Evolutionary conservation across 1,140 invertebrate genomes (phyloP).

Genomic region (Microplitis demolitor): DNA sequence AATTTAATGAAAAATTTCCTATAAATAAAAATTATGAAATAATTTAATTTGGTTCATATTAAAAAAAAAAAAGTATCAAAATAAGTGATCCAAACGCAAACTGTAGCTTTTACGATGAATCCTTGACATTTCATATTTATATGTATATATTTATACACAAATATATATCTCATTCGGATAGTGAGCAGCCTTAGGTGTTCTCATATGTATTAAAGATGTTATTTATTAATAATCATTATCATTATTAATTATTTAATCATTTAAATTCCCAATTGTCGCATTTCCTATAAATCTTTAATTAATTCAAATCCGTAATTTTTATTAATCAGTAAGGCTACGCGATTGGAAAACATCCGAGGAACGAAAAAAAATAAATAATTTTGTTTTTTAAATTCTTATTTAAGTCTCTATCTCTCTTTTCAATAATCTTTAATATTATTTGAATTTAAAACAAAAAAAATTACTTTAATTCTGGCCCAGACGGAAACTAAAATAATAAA

Average conservation of each 20-base stretch:
- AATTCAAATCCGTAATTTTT: not conserved
- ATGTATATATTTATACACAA: no score
- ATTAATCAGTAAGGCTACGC: not conserved
- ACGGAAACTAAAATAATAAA: not conserved
- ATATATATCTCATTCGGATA: slow-evolving; percentile 46
- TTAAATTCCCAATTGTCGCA: not conserved
- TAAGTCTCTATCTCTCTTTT: slow-evolving; percentile 8
- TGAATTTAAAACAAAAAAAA: not conserved
- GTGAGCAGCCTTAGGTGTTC: slow-evolving; percentile 53
- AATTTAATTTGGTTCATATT: not conserved
- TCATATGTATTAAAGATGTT: slow-evolving; percentile 40
- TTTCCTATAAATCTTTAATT: not conserved
- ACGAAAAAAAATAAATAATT: not conserved
- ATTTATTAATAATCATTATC: slow-evolving; percentile 29
- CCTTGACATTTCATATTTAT: slow-evolving; percentile 49
- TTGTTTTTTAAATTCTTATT: not conserved
- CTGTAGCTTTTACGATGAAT: slow-evolving; percentile 60
- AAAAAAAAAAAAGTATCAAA: not conserved
- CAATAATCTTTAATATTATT: not conserved
- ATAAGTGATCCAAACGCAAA: slow-evolving; percentile 39
- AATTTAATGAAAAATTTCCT: no score
- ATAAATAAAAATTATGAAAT: no score
- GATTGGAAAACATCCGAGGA: slow-evolving; percentile 10
- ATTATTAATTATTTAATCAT: not conserved
- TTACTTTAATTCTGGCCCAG: slow-evolving; percentile 1